Conservation (phyloP, 2,113 vertebrate genomes). For the Shinisaurus crocodilurus region DNA sequence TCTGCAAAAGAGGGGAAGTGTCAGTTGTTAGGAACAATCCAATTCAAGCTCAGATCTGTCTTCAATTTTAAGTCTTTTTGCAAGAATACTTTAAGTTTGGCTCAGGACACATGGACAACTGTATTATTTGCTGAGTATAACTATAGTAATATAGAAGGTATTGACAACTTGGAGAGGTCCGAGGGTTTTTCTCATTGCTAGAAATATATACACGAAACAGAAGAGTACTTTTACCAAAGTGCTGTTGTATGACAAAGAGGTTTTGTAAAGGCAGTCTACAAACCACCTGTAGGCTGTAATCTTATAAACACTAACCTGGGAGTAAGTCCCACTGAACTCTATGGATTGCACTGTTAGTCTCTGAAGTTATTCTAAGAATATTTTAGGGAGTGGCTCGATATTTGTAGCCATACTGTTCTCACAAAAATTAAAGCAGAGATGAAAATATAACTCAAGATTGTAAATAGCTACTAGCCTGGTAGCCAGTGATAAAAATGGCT, state of each 20-base stretch:
- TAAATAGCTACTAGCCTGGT: not conserved
- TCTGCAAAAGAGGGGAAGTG: conserved; percentile 5
- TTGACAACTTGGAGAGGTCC: not conserved
- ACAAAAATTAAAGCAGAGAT: not conserved
- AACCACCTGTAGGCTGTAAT: not conserved
- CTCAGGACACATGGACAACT: not conserved
- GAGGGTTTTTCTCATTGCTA: not conserved
- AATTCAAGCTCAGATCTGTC: conserved; percentile 17
- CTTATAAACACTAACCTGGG: not conserved
- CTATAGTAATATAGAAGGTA: not conserved
- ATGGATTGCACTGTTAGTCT: not conserved
- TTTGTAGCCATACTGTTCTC: not conserved
- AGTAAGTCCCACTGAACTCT: too few relatives aligned
- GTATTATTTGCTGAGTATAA: not conserved
- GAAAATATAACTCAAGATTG: not conserved
- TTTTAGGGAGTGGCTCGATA: not conserved
- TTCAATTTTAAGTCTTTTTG: not conserved
- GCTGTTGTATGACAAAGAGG: not conserved
- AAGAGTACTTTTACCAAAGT: not conserved
- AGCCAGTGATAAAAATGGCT: not conserved
- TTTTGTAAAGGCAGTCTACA: not conserved
- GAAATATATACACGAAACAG: not conserved
- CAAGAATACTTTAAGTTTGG: not conserved
- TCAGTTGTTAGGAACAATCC: not conserved
- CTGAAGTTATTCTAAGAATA: not conserved